These are phyloP conservation scores for Drosophila azteca DNA, from an alignment of 1,140 invertebrate genomes.

Conservation along the genomic window DNA sequence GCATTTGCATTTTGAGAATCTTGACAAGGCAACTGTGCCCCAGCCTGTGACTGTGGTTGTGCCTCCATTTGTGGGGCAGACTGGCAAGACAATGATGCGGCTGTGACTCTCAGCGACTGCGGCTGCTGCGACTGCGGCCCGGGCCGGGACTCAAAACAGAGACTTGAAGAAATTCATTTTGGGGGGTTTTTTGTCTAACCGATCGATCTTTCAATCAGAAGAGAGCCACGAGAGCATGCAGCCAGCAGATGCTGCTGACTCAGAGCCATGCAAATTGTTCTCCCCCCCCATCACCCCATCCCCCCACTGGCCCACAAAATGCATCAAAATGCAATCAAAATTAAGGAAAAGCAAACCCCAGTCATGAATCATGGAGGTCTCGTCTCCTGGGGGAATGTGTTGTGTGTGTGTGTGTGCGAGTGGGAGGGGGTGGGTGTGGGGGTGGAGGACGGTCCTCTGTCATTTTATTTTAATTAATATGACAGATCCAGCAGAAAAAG, in stretches of 20 bases:
- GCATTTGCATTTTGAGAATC: constrained; percentile 78
- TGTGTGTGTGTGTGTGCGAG: too few relatives aligned
- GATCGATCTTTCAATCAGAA: constrained; percentile 83
- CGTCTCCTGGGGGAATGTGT: constrained; percentile 11
- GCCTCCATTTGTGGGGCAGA: constrained; percentile 54
- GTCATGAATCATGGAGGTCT: constrained; percentile 72
- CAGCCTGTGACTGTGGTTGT: background rate
- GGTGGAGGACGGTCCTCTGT: constrained; percentile 36
- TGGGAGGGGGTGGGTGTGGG: background rate
- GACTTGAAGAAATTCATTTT: constrained; percentile 75
- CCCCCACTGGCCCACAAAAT: constrained; percentile 34
- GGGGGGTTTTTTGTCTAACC: constrained; percentile 67
- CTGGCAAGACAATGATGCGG: constrained; percentile 78
- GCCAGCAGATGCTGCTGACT: constrained; percentile 38
- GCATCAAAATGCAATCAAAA: constrained; percentile 83
- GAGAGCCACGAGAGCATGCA: constrained; percentile 53
- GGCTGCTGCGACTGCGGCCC: background rate
- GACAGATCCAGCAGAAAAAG: constrained; percentile 35
- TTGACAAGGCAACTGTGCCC: constrained; percentile 55
- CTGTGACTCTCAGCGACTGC: constrained; percentile 44
- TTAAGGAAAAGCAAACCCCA: constrained; percentile 56
- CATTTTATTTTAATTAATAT: constrained; percentile 76
- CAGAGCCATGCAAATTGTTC: constrained; percentile 66
- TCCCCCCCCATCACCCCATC: constrained; percentile 3
- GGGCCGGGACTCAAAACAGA: constrained; percentile 3